Conservation (phyloP, 2,888 invertebrate species). For the Clistopyga incitator region DNA sequence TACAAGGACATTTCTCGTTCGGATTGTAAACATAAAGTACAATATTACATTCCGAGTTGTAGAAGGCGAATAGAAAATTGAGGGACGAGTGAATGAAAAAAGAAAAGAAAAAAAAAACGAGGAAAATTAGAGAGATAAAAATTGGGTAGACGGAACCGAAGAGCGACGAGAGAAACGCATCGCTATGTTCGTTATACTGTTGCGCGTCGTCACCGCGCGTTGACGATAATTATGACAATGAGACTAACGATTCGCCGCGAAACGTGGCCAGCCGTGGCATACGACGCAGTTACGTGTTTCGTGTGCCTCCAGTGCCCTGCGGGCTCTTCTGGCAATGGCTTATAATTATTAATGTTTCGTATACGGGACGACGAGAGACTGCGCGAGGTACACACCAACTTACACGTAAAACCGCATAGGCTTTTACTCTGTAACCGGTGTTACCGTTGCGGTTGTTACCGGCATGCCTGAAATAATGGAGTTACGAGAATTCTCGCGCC, state of each 20-base stretch:
- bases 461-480: conserved; percentile 46
- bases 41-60: neutral
- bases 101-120: conserved; percentile 11
- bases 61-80: neutral
- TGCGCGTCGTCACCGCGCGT: conserved; percentile 40
- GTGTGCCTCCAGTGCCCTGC: neutral
- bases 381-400: conserved; percentile 2
- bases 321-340: conserved; percentile 13
- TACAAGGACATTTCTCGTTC: neutral
- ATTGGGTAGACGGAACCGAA: conserved; percentile 12
- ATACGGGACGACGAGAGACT: conserved; percentile 23
- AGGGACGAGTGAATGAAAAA: neutral
- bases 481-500: conserved; percentile 40
- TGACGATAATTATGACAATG: conserved; percentile 67
- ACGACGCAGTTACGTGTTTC: conserved; percentile 6
- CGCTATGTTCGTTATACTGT: conserved; percentile 29
- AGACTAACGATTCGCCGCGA: conserved; percentile 61
- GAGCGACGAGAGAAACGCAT: neutral
- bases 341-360: conserved; percentile 51
- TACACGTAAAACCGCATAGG: conserved; percentile 2
- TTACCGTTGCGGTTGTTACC: conserved; percentile 34
- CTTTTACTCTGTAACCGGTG: conserved; percentile 17
- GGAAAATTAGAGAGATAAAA: conserved; percentile 10
- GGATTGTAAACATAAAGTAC: too few relatives aligned
- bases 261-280: conserved; percentile 50